Percentiles rank a stretch among this genome's conserved stretches.
phyloP scores from a whole-genome alignment of 1,140 invertebrate genomes.

The Limonius californicus region DNA sequence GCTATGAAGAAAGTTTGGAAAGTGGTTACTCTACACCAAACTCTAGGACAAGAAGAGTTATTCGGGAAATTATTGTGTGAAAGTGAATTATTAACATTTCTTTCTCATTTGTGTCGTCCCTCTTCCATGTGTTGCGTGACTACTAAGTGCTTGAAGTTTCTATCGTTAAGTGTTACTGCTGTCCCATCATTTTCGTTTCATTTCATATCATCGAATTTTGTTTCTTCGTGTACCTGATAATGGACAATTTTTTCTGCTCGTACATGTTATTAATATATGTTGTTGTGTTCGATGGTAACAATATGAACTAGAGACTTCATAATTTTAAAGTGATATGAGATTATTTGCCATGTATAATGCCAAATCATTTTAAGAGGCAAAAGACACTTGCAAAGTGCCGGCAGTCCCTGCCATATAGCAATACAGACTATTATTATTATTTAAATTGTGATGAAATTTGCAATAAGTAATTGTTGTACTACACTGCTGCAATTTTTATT shows the following conservation, averaged over 20 bases:
- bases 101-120: background rate
- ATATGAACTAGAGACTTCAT: too few species aligned
- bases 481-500: too few species aligned
- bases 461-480: conserved; percentile 7
- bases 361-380: background rate
- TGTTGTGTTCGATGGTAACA: too few species aligned
- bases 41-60: conserved; percentile 82
- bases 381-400: background rate
- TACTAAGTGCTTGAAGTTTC: background rate
- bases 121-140: background rate
- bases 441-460: conserved; percentile 10
- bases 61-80: conserved; percentile 93
- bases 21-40: conserved; percentile 91
- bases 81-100: background rate
- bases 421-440: background rate
- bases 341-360: background rate
- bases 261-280: conserved; percentile 1
- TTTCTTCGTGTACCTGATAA: conserved; percentile 3
- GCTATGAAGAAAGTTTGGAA: conserved; percentile 88
- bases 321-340: background rate
- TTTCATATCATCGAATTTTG: background rate
- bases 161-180: background rate
- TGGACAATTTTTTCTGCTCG: background rate
- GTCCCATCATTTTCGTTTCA: background rate
- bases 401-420: background rate